These are phyloP conservation scores for Callionymus lyra DNA, from an alignment of 2,113 vertebrate species.

Conservation along the genomic window DNA sequence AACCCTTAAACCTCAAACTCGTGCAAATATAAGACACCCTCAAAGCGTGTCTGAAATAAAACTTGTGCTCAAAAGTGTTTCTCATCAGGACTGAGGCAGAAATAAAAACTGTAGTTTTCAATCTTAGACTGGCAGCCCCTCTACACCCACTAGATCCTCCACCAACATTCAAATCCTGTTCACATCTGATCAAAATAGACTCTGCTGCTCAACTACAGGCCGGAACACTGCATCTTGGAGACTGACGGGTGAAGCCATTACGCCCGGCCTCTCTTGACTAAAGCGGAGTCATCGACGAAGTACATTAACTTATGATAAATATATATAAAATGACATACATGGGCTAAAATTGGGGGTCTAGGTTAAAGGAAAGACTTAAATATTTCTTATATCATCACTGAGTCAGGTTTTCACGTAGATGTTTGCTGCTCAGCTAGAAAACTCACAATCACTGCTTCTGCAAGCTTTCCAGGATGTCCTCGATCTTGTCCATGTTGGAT, in stretches of 20 bases:
- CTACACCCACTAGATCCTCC: too few relatives aligned
- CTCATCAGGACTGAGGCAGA: too few relatives aligned
- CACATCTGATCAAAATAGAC: too few relatives aligned
- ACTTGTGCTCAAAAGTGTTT: too few relatives aligned
- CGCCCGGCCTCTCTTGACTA: slow-evolving; percentile 42
- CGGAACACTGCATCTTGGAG: slow-evolving; percentile 42
- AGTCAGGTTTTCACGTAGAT: not conserved
- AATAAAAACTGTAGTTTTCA: too few relatives aligned
- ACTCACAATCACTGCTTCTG: slow-evolving; percentile 75
- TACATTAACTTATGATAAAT: slow-evolving; percentile 37
- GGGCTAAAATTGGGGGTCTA: slow-evolving; percentile 20
- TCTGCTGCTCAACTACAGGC: slow-evolving; percentile 6
- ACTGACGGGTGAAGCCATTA: slow-evolving; percentile 44
- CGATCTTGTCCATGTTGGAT: slow-evolving; percentile 88
- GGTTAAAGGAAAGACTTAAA: slow-evolving; percentile 33
- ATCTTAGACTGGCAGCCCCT: too few relatives aligned
- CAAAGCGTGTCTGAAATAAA: too few relatives aligned
- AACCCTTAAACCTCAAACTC: too few relatives aligned
- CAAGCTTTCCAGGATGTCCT: slow-evolving; percentile 84
- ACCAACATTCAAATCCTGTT: too few relatives aligned
- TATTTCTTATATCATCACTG: slow-evolving; percentile 11
- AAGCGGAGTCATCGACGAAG: slow-evolving; percentile 21
- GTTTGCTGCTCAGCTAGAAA: slow-evolving; percentile 30
- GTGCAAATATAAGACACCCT: too few relatives aligned
- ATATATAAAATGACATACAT: slow-evolving; percentile 38